Conservation (phyloP, 1,140 invertebrate species). For the Cotesia glomerata region DNA sequence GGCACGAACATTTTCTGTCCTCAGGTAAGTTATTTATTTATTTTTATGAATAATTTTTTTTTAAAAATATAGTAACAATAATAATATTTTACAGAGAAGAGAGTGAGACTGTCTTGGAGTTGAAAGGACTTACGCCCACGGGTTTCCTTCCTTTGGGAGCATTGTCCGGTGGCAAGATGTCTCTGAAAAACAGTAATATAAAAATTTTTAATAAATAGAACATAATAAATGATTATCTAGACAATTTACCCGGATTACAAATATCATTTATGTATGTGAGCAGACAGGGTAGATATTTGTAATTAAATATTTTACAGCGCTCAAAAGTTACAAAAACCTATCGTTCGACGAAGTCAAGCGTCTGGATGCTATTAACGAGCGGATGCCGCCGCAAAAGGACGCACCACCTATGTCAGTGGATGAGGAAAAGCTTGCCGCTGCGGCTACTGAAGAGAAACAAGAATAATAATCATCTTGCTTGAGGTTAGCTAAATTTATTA, state of each 20-base stretch:
- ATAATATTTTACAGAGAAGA: conserved; percentile 79
- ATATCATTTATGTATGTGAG: background rate
- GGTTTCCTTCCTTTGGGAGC: conserved; percentile 96
- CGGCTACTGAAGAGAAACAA: conserved; percentile 55
- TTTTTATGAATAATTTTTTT: no score
- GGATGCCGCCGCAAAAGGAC: conserved; percentile 95
- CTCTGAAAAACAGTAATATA: conserved; percentile 86
- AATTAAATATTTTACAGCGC: conserved; percentile 67
- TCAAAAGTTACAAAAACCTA: conserved; percentile 98
- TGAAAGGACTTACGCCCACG: conserved; percentile 98
- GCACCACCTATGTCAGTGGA: conserved; percentile 72
- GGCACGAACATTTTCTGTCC: conserved; percentile 98
- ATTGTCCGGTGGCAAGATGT: conserved; percentile 95
- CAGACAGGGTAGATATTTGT: conserved; percentile 5
- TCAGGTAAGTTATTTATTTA: conserved; percentile 74
- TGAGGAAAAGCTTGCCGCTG: conserved; percentile 63
- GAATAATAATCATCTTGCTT: conserved; percentile 52
- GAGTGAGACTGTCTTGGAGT: conserved; percentile 97
- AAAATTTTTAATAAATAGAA: background rate
- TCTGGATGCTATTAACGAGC: conserved; percentile 98
- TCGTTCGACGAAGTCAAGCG: conserved; percentile 99
- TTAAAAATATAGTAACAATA: background rate
- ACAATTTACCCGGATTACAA: background rate
- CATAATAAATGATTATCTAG: background rate
- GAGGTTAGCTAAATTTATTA: conserved; percentile 43